Evolutionary conservation across 2,888 invertebrate genomes (phyloP).

Genomic region (Saturnia pavonia): DNA sequence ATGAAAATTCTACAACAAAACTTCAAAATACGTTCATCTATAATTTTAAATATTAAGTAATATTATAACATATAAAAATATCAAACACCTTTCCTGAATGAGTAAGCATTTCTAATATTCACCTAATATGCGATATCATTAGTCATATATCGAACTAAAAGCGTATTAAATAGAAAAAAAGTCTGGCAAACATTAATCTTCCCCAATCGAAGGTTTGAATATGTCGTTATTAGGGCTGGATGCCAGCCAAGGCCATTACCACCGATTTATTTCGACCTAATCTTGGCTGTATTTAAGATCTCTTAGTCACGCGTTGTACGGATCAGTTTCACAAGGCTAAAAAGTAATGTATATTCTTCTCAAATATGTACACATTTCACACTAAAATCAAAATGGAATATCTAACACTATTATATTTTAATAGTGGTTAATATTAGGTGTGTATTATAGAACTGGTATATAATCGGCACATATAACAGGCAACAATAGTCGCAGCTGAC

Average conservation of each 20-base stretch:
- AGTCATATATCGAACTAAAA: slow-evolving; percentile 24
- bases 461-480: no score
- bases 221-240: slow-evolving; percentile 51
- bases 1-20: background rate
- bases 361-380: no score
- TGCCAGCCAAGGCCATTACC: slow-evolving; percentile 40
- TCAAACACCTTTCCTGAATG: background rate
- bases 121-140: slow-evolving; percentile 24
- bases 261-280: slow-evolving; percentile 31
- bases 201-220: slow-evolving; percentile 43
- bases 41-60: background rate
- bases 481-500: no score
- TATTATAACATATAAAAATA: background rate
- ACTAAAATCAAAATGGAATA: no score
- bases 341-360: background rate
- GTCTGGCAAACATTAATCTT: slow-evolving; percentile 43
- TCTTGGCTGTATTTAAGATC: slow-evolving; percentile 21
- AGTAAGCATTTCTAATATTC: slow-evolving; percentile 9
- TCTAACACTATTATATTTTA: no score
- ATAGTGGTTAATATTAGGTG: no score
- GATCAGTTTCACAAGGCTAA: slow-evolving; percentile 3
- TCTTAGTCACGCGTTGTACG: background rate
- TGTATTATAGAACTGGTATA: no score
- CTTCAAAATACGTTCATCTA: background rate
- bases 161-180: slow-evolving; percentile 24